A percentile compares a stretch with the other conserved stretches of the same genome.
phyloP scores from a whole-genome alignment of 2,113 vertebrate genomes.

The Noctilio leporinus region DNA sequence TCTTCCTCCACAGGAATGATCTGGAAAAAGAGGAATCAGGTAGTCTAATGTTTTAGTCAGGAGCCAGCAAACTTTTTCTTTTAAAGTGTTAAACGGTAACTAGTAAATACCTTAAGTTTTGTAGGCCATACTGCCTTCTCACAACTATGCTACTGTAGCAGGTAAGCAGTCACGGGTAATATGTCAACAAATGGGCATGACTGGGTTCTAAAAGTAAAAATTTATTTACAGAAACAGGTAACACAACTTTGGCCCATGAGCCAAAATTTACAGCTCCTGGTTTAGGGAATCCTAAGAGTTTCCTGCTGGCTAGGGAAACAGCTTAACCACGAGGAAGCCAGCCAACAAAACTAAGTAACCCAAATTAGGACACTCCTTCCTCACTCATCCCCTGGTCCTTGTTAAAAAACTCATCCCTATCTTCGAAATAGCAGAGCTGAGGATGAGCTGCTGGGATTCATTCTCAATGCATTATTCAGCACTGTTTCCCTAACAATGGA shows the following conservation, averaged over 20 bases:
- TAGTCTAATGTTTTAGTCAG: not conserved
- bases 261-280: not conserved
- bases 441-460: not conserved
- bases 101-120: not conserved
- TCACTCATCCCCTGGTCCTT: not conserved
- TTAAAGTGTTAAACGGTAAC: not conserved
- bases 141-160: not conserved
- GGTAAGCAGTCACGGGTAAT: not conserved
- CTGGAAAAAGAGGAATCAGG: not conserved
- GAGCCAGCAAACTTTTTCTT: not conserved
- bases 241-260: not conserved
- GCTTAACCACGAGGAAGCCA: not conserved
- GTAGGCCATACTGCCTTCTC: not conserved
- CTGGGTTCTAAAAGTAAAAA: not conserved
- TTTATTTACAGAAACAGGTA: not conserved
- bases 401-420: not conserved
- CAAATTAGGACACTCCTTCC: not conserved
- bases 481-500: not conserved
- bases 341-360: not conserved
- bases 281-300: not conserved
- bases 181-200: not conserved
- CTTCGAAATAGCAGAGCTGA: not conserved
- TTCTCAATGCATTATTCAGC: not conserved
- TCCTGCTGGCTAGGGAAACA: not conserved
- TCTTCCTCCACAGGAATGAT: not conserved